These are phyloP conservation scores for Pachymerium ferrugineum DNA, from an alignment of 2,888 invertebrate genomes.

Conservation along the genomic window DNA sequence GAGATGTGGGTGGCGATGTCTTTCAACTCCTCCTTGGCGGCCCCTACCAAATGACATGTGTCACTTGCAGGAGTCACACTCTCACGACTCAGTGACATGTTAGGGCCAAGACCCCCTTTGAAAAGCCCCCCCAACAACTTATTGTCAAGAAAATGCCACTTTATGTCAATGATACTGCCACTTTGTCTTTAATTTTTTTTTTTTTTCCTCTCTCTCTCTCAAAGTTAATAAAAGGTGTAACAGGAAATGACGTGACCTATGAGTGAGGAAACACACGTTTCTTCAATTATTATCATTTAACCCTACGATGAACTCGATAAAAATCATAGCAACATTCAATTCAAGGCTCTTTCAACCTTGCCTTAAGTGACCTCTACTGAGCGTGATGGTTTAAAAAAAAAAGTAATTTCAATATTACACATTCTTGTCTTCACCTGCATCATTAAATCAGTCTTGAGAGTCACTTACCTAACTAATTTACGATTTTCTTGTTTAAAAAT, in stretches of 20 bases:
- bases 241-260: neutral
- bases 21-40: conserved; percentile 8
- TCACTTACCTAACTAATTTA: too few relatives aligned
- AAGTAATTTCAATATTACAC: neutral
- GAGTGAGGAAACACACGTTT: too few relatives aligned
- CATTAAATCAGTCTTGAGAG: neutral
- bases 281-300: too few relatives aligned
- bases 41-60: neutral
- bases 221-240: neutral
- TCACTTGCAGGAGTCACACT: conserved; percentile 8
- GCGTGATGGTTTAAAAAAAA: neutral
- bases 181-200: neutral
- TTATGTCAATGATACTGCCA: neutral
- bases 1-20: conserved; percentile 13
- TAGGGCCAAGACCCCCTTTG: neutral
- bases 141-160: neutral
- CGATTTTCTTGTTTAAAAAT: neutral
- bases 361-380: neutral
- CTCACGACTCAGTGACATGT: neutral
- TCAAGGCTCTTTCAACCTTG: neutral
- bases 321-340: too few relatives aligned
- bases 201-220: neutral
- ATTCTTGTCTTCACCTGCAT: neutral
- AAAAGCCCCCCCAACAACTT: neutral
- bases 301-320: too few relatives aligned